Evolutionary conservation across 1,140 invertebrate species (phyloP).

Genomic region (Ceratosolen solmsi): DNA sequence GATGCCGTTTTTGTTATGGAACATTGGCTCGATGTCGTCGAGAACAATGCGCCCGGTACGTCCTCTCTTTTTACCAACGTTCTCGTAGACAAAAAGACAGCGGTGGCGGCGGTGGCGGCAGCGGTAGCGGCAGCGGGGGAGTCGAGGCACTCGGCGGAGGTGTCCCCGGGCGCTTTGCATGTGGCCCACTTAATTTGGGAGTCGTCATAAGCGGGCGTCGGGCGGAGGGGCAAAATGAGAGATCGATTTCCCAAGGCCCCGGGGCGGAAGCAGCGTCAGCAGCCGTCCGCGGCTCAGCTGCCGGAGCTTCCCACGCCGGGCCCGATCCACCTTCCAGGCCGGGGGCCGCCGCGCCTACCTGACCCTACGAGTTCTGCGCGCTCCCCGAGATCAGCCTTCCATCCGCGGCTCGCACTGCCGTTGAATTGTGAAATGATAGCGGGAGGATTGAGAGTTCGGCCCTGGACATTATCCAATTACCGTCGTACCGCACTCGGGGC

Average conservation of each 20-base stretch:
- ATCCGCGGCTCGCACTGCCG: neutral
- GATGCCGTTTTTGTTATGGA: neutral
- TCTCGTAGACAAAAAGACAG: neutral
- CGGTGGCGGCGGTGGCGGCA: neutral
- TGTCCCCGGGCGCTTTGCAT: neutral
- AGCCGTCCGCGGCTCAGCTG: conserved; percentile 69
- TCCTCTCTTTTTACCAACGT: neutral
- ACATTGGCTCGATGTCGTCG: neutral
- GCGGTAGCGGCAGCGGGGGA: neutral
- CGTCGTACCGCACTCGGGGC: neutral
- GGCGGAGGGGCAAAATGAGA: conserved; percentile 56
- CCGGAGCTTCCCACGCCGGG: conserved; percentile 71
- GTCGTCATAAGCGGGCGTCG: conserved; percentile 40
- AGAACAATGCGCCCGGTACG: neutral
- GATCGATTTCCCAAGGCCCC: conserved; percentile 49
- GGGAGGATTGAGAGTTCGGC: neutral
- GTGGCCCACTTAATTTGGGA: conserved; percentile 55
- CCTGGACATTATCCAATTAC: neutral
- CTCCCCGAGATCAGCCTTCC: neutral
- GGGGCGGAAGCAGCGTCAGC: conserved; percentile 58
- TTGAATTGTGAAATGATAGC: neutral
- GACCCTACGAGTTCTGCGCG: neutral
- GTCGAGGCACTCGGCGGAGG: neutral
- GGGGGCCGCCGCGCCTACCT: neutral
- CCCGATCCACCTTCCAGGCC: conserved; percentile 52